Conservation (phyloP, 2,888 invertebrate species). For the Chrysolina oricalcia region DNA sequence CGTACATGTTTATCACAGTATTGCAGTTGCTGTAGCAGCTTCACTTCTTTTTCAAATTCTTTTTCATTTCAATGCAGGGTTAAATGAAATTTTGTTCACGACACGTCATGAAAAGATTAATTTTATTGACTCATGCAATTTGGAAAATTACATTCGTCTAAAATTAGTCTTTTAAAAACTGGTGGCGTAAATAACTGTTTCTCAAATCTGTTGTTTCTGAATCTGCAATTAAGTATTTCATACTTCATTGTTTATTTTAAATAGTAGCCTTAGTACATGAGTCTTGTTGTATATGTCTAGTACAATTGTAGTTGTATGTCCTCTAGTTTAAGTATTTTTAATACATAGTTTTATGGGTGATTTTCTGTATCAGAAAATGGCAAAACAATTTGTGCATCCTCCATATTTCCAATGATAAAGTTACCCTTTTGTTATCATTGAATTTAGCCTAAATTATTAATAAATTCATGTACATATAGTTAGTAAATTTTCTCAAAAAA, state of each 20-base stretch:
- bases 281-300: background rate
- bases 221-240: background rate
- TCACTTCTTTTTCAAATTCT: slow-evolving; percentile 95
- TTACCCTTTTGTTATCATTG: slow-evolving; percentile 22
- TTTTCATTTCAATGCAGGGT: too few species aligned
- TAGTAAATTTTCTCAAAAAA: background rate
- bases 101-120: too few species aligned
- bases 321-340: slow-evolving; percentile 3
- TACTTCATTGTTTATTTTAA: background rate
- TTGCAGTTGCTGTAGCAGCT: slow-evolving; percentile 86
- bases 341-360: background rate
- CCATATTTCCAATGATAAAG: slow-evolving; percentile 1
- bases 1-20: slow-evolving; percentile 85
- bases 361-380: slow-evolving; percentile 36
- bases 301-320: slow-evolving; percentile 2
- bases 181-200: too few species aligned
- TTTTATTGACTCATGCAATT: too few species aligned
- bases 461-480: slow-evolving; percentile 16
- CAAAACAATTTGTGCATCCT: background rate
- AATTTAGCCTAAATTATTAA: background rate
- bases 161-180: too few species aligned
- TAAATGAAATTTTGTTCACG: too few species aligned
- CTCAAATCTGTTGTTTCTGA: background rate
- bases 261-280: background rate
- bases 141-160: too few species aligned